Percentiles rank a stretch among this genome's conserved stretches.
Conservation (phyloP, 2,113 vertebrate species). For the Ochotona curzoniae region DNA sequence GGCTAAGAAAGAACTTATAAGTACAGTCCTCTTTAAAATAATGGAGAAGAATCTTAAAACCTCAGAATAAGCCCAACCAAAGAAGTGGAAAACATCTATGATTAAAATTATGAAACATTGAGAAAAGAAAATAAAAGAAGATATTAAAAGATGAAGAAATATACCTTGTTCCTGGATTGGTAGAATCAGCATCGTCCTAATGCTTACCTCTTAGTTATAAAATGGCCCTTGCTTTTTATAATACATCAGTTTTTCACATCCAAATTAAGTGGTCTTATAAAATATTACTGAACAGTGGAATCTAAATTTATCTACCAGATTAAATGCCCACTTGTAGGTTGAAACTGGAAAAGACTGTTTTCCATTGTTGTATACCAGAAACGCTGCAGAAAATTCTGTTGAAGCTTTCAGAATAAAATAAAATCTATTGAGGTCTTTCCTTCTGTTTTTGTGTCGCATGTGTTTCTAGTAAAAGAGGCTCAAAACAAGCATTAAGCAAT, state of each 20-base stretch:
- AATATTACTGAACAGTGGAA: slow-evolving; percentile 66
- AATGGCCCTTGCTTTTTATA: slow-evolving; percentile 42
- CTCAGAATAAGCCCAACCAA: too few relatives aligned
- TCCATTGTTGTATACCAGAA: slow-evolving; percentile 69
- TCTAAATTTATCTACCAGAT: slow-evolving; percentile 76
- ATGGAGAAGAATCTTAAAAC: too few relatives aligned
- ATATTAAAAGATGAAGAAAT: too few relatives aligned
- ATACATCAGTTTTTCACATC: slow-evolving; percentile 69
- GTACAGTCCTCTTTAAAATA: too few relatives aligned
- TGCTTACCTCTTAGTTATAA: slow-evolving; percentile 44
- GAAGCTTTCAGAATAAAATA: slow-evolving; percentile 78
- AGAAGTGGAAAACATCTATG: too few relatives aligned
- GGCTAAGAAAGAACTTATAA: too few relatives aligned
- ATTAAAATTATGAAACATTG: too few relatives aligned
- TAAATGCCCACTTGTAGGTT: slow-evolving; percentile 70
- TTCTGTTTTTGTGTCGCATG: not conserved
- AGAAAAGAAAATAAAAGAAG: too few relatives aligned
- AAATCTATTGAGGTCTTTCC: slow-evolving; percentile 70
- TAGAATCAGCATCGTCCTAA: too few relatives aligned
- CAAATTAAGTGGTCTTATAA: slow-evolving; percentile 76
- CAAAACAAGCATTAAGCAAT: slow-evolving; percentile 74
- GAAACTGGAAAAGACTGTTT: slow-evolving; percentile 67
- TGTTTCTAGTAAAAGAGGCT: slow-evolving; percentile 80
- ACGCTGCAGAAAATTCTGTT: slow-evolving; percentile 70
- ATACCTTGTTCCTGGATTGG: too few relatives aligned